Evolutionary conservation across 2,888 invertebrate species (phyloP).

Genomic region (Tiliacea aurago): DNA sequence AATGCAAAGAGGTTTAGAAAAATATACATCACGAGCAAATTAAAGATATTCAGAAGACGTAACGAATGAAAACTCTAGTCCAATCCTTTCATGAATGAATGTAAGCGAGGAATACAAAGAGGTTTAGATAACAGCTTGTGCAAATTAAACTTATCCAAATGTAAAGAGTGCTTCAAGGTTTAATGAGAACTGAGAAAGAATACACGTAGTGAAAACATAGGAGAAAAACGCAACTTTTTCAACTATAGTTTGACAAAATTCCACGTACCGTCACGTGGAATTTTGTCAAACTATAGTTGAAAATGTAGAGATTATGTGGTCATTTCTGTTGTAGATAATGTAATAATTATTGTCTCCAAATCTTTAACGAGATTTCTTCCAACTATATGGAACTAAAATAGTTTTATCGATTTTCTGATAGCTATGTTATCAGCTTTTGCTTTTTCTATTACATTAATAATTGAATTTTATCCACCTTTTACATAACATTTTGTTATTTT

Average conservation of each 20-base stretch:
- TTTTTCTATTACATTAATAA: neutral
- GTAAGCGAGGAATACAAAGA: conserved; percentile 7
- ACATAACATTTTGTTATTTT: neutral
- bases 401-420: neutral
- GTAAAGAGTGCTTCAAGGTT: conserved; percentile 49
- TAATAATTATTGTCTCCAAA: neutral
- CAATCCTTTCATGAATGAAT: conserved; percentile 5
- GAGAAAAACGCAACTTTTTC: neutral
- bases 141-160: conserved; percentile 48
- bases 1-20: neutral
- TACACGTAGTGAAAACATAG: neutral
- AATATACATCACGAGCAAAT: neutral
- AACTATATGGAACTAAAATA: neutral
- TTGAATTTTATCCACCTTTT: neutral
- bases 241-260: neutral
- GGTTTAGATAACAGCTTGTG: conserved; percentile 21
- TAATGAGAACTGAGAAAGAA: conserved; percentile 8
- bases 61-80: neutral
- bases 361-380: neutral
- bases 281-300: neutral
- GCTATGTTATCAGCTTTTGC: neutral
- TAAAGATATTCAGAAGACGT: neutral
- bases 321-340: too few species aligned
- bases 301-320: neutral
- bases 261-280: too few species aligned